Evolutionary conservation across 2,113 vertebrate genomes (phyloP), one percentile per base, ranked within the genome.

Genomic region (Bubo blakistoni): DNA sequence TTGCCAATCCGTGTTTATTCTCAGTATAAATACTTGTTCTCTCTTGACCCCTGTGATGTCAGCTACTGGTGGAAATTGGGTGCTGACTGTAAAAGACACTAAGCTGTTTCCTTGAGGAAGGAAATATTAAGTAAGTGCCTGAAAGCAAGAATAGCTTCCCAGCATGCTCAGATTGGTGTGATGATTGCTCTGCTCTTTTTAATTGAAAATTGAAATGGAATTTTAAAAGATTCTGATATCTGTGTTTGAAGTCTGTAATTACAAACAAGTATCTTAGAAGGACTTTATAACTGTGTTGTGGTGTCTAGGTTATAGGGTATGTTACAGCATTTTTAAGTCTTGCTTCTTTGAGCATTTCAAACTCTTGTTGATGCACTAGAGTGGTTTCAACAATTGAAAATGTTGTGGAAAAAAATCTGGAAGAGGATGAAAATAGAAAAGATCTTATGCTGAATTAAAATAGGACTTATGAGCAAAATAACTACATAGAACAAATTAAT

Each of bases 61-160:
- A 83, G 84, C 52, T 79, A 34, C 47, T 81, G 71, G 86, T 80
- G 65, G 77, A 86, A 96, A 79, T 16, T 54, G 79, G 65, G 57
- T 88, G 74, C 69, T 80, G 55, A 55, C 93, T 94, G 59, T 87
- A 44, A 61, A 82, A 92, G 52, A 54, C 58, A 32, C 81, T 74
- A 82, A 91, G 77, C 74, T 82, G 22, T 72, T 95, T 95, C 65
- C 58, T 70, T 79, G 80, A 96, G 79, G 79, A 97, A 93, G 84
- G 95, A 84, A 97, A 93, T 80, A 36, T 36, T 67, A 71, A 93
- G 46, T 94, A 59, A 65, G 59, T 72, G 81, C 82, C 92, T 90
- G 57, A 61, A 22, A 70, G 55, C 72, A 91, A 84, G 76, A 94
- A 80, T 42, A 88, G 59, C 59, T 94, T 74, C 67, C 62, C 52